phyloP scores from a whole-genome alignment of 2,888 invertebrate genomes.

The Dendrolimus pini region DNA sequence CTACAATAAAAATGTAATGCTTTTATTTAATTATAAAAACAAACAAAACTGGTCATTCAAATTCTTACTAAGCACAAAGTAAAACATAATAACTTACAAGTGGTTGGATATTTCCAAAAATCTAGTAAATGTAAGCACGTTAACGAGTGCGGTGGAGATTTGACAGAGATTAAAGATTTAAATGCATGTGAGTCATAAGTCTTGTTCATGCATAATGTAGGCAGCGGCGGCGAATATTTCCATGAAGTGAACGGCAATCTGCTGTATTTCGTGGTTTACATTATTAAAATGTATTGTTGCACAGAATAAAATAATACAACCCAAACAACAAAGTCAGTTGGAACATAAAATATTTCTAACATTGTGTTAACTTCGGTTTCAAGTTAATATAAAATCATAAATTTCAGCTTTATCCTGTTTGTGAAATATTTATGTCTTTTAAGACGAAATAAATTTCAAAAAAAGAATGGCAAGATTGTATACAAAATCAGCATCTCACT shows the following conservation, averaged over 20 bases:
- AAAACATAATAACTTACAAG: background rate
- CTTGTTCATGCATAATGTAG: constrained; percentile 12
- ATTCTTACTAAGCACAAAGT: background rate
- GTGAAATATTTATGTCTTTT: constrained; percentile 18
- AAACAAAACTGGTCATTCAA: too few species aligned
- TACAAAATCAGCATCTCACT: too few species aligned
- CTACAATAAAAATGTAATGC: too few species aligned
- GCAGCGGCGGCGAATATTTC: constrained; percentile 8
- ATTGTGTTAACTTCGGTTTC: background rate
- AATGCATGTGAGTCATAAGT: constrained; percentile 19
- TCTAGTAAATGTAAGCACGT: constrained; percentile 10
- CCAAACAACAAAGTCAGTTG: background rate
- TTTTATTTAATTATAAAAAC: too few species aligned
- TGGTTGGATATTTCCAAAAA: background rate
- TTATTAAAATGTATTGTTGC: constrained; percentile 3
- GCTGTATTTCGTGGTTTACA: constrained; percentile 7
- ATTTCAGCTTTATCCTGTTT: background rate
- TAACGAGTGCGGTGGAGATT: constrained; percentile 18
- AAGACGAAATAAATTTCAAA: too few species aligned
- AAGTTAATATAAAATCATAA: background rate
- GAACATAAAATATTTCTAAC: background rate
- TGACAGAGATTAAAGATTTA: constrained; percentile 21
- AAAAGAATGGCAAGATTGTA: too few species aligned
- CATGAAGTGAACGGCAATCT: constrained; percentile 10
- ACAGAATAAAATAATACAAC: background rate